phyloP scores from a whole-genome alignment of 2,113 vertebrate species.

The Gambusia holbrooki region DNA sequence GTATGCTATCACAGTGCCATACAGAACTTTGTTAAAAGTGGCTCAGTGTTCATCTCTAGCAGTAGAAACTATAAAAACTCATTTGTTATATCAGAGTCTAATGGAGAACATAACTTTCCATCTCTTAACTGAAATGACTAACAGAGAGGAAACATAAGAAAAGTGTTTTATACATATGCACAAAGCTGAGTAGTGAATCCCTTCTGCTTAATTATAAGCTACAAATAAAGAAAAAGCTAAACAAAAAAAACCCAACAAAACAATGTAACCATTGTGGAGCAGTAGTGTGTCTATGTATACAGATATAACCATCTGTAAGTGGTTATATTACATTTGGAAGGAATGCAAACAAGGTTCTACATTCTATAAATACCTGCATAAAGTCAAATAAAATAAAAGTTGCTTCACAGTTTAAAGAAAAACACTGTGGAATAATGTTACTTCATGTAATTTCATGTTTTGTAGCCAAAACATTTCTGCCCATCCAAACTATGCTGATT shows the following conservation, averaged over 20 bases:
- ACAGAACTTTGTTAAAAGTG: slow-evolving; percentile 72
- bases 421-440: too few relatives aligned
- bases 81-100: slow-evolving; percentile 72
- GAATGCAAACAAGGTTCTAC: too few relatives aligned
- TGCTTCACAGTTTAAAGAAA: too few relatives aligned
- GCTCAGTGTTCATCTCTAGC: slow-evolving; percentile 76
- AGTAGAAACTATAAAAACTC: slow-evolving; percentile 77
- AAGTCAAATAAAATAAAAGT: too few relatives aligned
- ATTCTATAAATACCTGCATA: too few relatives aligned
- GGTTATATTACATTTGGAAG: too few relatives aligned
- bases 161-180: slow-evolving; percentile 47
- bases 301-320: too few relatives aligned
- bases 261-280: slow-evolving; percentile 41
- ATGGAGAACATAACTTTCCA: slow-evolving; percentile 71
- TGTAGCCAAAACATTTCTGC: too few relatives aligned
- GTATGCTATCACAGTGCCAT: slow-evolving; percentile 52
- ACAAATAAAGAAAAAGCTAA: slow-evolving; percentile 64
- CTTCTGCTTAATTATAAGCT: slow-evolving; percentile 67
- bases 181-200: slow-evolving; percentile 65
- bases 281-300: too few relatives aligned
- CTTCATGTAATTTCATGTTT: too few relatives aligned
- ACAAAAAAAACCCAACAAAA: slow-evolving; percentile 51
- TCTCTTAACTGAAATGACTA: slow-evolving; percentile 70
- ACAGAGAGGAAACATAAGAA: slow-evolving; percentile 57
- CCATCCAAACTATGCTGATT: neutral